Base-by-base conservation (phyloP, 2,797 vertebrate species). In the Anguilla pacifica region DNA sequence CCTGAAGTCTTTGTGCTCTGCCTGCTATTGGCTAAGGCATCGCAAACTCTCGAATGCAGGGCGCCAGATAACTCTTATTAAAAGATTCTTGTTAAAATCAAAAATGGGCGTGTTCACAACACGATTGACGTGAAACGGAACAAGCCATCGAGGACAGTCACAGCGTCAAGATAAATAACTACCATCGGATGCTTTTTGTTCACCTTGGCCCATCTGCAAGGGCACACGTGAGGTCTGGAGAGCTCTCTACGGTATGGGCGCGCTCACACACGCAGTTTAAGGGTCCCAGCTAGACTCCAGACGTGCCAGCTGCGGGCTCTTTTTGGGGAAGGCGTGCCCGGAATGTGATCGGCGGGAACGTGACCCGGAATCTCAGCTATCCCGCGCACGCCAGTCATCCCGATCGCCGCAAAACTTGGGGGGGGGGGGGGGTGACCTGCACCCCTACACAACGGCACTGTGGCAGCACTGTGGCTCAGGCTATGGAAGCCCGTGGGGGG, bases 271-370 rank as follows among this genome's bases (percentile, higher is more conserved):
- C 31, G 39, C 11, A 25, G 77, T 51, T 81, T 46, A 51, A 25
- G 77, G 43, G 25, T 81, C 77, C 77, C 77, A 25, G 39, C 77
- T 10, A 49, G 22, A 49, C 7, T 81, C 46, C 17, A 25, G 22
- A n/a, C 19, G 19, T n/a, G 49, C 43, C 77, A 81, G 77, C 77
- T 81, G 77, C 43, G 25, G 46, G 43, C 0, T 46, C 0, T n/a
- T 61, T 86, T 67, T 81, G 22, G 81, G 28, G 83, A 46, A 31
- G 57, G 19, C 72, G 35, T 25, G 72, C 13, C 39, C 11, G 72
- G 72, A 77, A 77, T 77, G 70, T 28, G 87, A 87, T 85, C 86
- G 46, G 74, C 46, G 72, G 51, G 87, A 89, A 84, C 3, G 13
- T 11, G 72, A 43, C 53, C 49, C 13, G 85, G 87, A 88, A 88